phyloP scores from a whole-genome alignment of 2,113 vertebrate species.

The Nycticorax nycticorax region DNA sequence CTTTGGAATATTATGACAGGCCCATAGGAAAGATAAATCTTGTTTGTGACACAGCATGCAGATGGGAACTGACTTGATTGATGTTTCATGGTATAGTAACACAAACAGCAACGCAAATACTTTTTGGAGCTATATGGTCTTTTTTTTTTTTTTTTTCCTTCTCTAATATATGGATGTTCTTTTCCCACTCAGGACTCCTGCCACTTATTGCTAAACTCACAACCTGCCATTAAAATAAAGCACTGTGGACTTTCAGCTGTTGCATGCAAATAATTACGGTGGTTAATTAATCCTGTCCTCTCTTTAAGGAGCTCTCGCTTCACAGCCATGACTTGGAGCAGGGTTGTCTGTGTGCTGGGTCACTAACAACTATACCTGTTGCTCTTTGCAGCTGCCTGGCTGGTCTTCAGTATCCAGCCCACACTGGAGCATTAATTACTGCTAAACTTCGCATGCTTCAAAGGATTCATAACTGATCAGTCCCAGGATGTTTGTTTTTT shows the following conservation, averaged over 20 bases:
- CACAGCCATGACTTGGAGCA: neutral
- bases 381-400: constrained; percentile 67
- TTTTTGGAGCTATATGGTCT: neutral
- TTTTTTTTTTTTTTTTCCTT: neutral
- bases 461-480: constrained; percentile 50
- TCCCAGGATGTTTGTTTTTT: constrained; percentile 22
- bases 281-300: constrained; percentile 53
- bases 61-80: neutral
- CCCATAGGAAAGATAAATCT: neutral
- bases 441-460: constrained; percentile 65
- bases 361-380: constrained; percentile 72
- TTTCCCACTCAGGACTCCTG: neutral
- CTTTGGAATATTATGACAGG: neutral
- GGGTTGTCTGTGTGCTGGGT: constrained; percentile 23
- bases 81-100: neutral
- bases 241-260: constrained; percentile 20
- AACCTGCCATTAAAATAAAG: constrained; percentile 18
- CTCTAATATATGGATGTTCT: neutral
- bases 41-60: neutral
- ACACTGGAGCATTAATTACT: constrained; percentile 59
- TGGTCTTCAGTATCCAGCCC: constrained; percentile 52
- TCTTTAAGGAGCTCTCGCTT: constrained; percentile 43
- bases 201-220: constrained; percentile 2
- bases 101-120: neutral
- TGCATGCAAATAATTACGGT: constrained; percentile 47